These are phyloP conservation scores for Ceyx margarethae DNA, from an alignment of 2,113 vertebrate species.

Conservation along the genomic window DNA sequence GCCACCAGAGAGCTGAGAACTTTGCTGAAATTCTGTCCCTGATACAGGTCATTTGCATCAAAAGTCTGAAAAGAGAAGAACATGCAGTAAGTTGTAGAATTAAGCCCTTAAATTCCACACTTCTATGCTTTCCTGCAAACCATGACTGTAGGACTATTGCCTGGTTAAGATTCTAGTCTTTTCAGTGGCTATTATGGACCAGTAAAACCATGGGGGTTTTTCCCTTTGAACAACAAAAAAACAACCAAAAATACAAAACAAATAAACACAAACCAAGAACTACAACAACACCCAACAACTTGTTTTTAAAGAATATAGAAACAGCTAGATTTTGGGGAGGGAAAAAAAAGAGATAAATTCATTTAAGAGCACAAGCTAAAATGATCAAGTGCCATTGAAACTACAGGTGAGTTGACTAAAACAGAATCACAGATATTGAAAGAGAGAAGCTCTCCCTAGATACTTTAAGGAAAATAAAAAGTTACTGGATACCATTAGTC, in stretches of 20 bases:
- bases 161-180: background rate
- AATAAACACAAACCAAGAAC: no score
- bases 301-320: background rate
- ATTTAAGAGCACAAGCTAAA: background rate
- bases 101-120: background rate
- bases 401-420: background rate
- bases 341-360: background rate
- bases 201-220: background rate
- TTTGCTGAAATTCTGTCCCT: slow-evolving; percentile 95
- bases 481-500: background rate
- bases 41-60: slow-evolving; percentile 95
- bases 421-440: background rate
- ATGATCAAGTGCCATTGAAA: background rate
- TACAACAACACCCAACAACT: background rate
- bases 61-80: slow-evolving; percentile 83
- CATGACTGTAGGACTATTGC: background rate
- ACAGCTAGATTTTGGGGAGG: background rate
- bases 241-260: background rate
- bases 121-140: background rate
- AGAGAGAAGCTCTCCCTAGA: background rate
- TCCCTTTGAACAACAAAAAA: background rate
- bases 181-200: background rate
- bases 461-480: background rate
- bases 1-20: slow-evolving; percentile 93
- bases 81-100: background rate